phyloP scores from a whole-genome alignment of 2,113 vertebrate genomes.

The Xenopus laevis region DNA sequence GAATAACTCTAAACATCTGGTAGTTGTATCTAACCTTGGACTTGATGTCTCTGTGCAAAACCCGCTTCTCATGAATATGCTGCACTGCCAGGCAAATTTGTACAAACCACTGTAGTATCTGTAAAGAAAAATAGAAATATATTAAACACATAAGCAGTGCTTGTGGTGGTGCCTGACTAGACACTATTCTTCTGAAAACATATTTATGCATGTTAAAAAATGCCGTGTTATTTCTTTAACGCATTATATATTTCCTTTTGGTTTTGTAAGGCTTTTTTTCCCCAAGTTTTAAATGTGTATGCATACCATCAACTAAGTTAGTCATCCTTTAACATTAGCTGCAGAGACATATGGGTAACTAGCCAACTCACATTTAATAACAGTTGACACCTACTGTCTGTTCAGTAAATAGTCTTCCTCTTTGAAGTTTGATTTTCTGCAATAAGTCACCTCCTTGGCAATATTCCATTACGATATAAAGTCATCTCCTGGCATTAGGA shows the following conservation, averaged over 20 bases:
- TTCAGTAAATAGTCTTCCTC: slow-evolving; percentile 70
- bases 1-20: too few species aligned
- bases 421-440: slow-evolving; percentile 78
- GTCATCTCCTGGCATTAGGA: slow-evolving; percentile 62
- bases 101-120: slow-evolving; percentile 89
- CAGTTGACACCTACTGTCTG: slow-evolving; percentile 65
- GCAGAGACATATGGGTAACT: too few species aligned
- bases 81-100: slow-evolving; percentile 84
- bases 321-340: too few species aligned
- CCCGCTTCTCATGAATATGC: slow-evolving; percentile 80
- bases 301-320: too few species aligned
- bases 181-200: too few species aligned
- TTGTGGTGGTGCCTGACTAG: too few species aligned
- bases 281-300: too few species aligned
- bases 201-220: too few species aligned
- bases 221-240: too few species aligned
- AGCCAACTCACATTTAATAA: background rate
- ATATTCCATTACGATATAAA: slow-evolving; percentile 91
- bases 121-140: slow-evolving; percentile 7
- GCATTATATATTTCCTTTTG: too few species aligned
- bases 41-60: slow-evolving; percentile 90
- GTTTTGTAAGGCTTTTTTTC: too few species aligned
- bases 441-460: slow-evolving; percentile 86
- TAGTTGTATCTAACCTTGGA: slow-evolving; percentile 75
- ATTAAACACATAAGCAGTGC: too few species aligned